Base-by-base conservation (phyloP, 2,797 vertebrate genomes). In the Platalea minor region DNA sequence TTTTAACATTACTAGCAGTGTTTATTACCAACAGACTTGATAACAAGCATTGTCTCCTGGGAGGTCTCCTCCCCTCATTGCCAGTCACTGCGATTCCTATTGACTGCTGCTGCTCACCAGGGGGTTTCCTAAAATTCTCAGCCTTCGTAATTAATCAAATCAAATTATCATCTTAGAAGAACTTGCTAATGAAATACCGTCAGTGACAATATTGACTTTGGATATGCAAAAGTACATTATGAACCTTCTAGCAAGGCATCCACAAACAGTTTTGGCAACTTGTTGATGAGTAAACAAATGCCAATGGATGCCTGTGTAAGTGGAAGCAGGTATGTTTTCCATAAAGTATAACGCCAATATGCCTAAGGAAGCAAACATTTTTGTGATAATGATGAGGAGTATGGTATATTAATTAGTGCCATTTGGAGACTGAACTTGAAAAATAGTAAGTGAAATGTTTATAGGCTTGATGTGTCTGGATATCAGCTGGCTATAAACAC, bases 111-210 rank as follows among this genome's bases (percentile, higher is more conserved):
- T 59, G 25, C 31, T 82, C 23, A 63, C 56, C 3, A 4, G 16
- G 35, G n/a, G 33, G 11, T 39, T 94, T 94, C 74, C 68, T 77
- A 87, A 92, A 87, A 89, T 92, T 92, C 60, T 73, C 81, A 92
- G 48, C 64, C 75, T 92, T 95, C 60, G 20, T 64, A 86, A 84
- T 81, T 90, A 78, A 93, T 96, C 43, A 85, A 67, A 82, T 94
- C 92, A 90, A 88, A 91, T 94, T 82, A 92, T 59, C 53, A 57
- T 90, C 31, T 29, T 79, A 73, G 81, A 95, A 92, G 70, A 92
- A 87, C 72, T 85, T 89, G 54, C n/a, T 92, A 92, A 96, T 93
- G 48, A 95, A 91, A 79, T 91, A 33, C 46, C 80, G 33, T 70
- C 78, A 51, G 77, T 59, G 57, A 67, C 68, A 89, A 91, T 80